Evolutionary conservation across 1,140 invertebrate species (phyloP).

Genomic region (Anadara kagoshimensis): DNA sequence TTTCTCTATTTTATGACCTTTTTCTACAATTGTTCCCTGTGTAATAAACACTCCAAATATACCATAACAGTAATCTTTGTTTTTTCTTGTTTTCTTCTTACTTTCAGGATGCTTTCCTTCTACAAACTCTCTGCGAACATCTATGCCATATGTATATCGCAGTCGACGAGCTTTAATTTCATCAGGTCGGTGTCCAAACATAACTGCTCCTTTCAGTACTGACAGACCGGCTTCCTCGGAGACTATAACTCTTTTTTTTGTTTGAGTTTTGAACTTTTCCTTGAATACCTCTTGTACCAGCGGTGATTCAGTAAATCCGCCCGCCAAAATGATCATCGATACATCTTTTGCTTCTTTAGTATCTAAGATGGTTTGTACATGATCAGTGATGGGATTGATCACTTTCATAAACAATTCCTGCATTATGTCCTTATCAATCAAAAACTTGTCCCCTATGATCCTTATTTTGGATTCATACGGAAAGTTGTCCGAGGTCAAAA

Average conservation of each 20-base stretch:
- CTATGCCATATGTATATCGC: conserved; percentile 22
- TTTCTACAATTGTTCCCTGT: background rate
- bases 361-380: conserved; percentile 12
- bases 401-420: conserved; percentile 18
- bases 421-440: conserved; percentile 15
- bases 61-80: background rate
- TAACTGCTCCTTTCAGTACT: too few relatives aligned
- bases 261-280: background rate
- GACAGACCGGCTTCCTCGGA: too few relatives aligned
- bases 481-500: background rate
- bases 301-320: conserved; percentile 25
- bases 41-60: background rate
- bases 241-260: too few relatives aligned
- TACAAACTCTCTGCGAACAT: background rate
- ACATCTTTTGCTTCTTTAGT: background rate
- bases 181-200: too few relatives aligned
- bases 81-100: background rate
- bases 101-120: background rate
- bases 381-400: conserved; percentile 4
- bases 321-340: conserved; percentile 20
- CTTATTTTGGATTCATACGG: background rate
- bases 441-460: conserved; percentile 11
- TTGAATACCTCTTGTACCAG: conserved; percentile 8
- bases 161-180: conserved; percentile 6
- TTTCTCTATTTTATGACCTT: background rate